Evolutionary conservation across 2,113 vertebrate genomes (phyloP).

Genomic region (Amphiprion percula): DNA sequence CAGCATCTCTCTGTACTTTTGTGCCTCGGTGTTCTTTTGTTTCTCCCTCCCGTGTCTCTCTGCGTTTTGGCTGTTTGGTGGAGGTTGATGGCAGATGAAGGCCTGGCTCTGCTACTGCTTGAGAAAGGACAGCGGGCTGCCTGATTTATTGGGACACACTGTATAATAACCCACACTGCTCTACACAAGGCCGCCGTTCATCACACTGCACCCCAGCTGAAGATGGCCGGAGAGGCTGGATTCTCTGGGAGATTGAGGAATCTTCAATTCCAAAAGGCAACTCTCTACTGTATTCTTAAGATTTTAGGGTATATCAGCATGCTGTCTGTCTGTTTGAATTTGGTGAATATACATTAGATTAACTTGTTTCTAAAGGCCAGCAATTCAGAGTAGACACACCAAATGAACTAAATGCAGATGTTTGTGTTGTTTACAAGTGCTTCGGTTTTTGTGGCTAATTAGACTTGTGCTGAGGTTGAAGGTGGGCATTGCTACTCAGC

Average conservation of each 20-base stretch:
- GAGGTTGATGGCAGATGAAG: slow-evolving; percentile 55
- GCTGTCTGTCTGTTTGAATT: slow-evolving; percentile 9
- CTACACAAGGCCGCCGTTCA: slow-evolving; percentile 50
- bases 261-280: background rate
- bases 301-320: background rate
- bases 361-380: background rate
- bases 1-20: slow-evolving; percentile 34
- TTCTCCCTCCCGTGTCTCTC: slow-evolving; percentile 3
- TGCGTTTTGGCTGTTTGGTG: slow-evolving; percentile 38
- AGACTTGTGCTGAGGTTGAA: background rate
- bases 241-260: slow-evolving; percentile 9
- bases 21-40: slow-evolving; percentile 20
- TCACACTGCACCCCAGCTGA: slow-evolving; percentile 19
- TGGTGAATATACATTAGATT: background rate
- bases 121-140: slow-evolving; percentile 48
- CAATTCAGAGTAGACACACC: background rate
- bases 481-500: background rate
- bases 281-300: background rate
- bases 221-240: background rate
- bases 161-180: slow-evolving; percentile 47
- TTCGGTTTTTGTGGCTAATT: slow-evolving; percentile 3
- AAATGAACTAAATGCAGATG: background rate
- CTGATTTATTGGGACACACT: slow-evolving; percentile 61
- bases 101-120: slow-evolving; percentile 54
- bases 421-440: background rate